Conservation (phyloP, 2,888 invertebrate genomes). For the Marronus borbonicus region DNA sequence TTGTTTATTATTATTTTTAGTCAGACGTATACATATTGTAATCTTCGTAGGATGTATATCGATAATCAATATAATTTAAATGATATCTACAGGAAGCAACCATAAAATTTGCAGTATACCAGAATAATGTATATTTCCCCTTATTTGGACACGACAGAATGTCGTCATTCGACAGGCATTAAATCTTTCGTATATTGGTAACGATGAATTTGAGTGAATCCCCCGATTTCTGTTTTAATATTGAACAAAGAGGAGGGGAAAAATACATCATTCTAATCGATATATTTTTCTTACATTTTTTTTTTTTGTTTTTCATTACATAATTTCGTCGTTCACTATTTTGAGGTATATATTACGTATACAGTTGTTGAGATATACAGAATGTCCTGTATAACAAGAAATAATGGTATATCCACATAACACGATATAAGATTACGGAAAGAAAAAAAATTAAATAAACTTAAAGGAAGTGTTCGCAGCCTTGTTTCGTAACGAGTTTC, state of each 20-base stretch:
- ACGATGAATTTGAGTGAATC: too few relatives aligned
- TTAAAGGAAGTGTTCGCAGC: conserved; percentile 10
- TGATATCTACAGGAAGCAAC: conserved; percentile 38
- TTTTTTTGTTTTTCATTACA: conserved; percentile 48
- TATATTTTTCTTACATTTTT: conserved; percentile 38
- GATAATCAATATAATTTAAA: conserved; percentile 25
- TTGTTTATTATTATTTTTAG: not conserved
- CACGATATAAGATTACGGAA: not conserved
- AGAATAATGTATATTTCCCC: not conserved
- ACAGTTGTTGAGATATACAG: conserved; percentile 68
- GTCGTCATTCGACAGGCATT: not conserved
- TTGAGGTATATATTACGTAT: conserved; percentile 79
- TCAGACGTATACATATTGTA: conserved; percentile 35
- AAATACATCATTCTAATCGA: not conserved
- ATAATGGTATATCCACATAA: not conserved
- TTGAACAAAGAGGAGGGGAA: not conserved
- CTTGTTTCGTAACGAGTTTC: conserved; percentile 26
- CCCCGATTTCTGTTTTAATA: too few relatives aligned
- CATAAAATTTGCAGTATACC: conserved; percentile 6
- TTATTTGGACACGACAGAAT: not conserved
- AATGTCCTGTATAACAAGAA: not conserved
- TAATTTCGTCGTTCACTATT: conserved; percentile 47
- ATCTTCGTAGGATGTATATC: conserved; percentile 23
- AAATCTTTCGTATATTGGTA: too few relatives aligned
- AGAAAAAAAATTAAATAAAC: conserved; percentile 9